Percentiles rank a stretch among this genome's conserved stretches.
Conservation (phyloP, 2,797 vertebrate genomes). For the Lemur catta region DNA sequence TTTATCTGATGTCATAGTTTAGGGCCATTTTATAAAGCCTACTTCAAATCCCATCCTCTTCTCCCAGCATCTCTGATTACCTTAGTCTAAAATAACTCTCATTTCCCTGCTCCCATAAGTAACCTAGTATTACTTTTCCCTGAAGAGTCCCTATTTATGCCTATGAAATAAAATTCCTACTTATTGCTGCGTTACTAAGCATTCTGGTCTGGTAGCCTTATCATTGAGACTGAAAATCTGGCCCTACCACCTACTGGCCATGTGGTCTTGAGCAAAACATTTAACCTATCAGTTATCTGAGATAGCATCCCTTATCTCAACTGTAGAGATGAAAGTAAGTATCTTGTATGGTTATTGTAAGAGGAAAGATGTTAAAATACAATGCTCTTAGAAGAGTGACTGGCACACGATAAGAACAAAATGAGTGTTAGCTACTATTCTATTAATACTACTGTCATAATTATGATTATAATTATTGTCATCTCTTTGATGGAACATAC, state of each 20-base stretch:
- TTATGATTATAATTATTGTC: not conserved
- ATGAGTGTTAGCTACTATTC: not conserved
- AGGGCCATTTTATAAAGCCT: not conserved
- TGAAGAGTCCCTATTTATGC: not conserved
- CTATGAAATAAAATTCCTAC: not conserved
- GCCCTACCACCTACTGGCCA: not conserved
- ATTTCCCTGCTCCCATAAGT: not conserved
- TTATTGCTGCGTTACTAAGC: not conserved
- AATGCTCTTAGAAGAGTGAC: not conserved
- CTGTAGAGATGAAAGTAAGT: not conserved
- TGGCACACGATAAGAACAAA: not conserved
- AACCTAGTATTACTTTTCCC: not conserved
- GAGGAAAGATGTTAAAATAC: not conserved
- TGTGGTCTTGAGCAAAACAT: not conserved
- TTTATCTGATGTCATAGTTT: not conserved
- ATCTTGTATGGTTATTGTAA: not conserved
- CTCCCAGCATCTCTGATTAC: not conserved
- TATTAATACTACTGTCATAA: not conserved
- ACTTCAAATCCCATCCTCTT: not conserved
- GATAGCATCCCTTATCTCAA: not conserved
- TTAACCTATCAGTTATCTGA: not conserved
- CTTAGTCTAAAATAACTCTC: not conserved
- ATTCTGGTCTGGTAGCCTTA: not conserved
- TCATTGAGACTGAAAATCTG: not conserved
- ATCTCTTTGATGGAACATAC: not conserved